Percentiles rank a stretch among this genome's conserved stretches.
Conservation (phyloP, 2,888 invertebrate genomes). For the Athrips mouffetella region DNA sequence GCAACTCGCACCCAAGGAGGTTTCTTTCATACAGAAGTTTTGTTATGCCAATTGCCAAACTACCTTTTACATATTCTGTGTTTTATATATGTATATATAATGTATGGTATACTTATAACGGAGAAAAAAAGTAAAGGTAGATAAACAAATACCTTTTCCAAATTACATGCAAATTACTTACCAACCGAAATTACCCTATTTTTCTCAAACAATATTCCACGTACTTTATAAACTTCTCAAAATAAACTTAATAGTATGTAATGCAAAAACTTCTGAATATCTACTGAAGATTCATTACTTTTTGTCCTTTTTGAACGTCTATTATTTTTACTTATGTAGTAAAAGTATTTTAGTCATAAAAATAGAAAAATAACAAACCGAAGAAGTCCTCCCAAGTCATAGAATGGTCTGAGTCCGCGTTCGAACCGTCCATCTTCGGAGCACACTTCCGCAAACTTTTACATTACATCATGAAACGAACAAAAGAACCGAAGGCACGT, state of each 20-base stretch:
- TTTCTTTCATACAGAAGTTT: constrained; percentile 1
- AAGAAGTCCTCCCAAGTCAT: constrained; percentile 86
- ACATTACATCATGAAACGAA: constrained; percentile 36
- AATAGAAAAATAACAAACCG: constrained; percentile 64
- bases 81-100: not conserved
- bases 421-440: constrained; percentile 72
- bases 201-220: too few species aligned
- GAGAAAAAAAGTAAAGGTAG: too few species aligned
- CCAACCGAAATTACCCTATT: too few species aligned
- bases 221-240: too few species aligned
- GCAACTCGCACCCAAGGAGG: constrained; percentile 41
- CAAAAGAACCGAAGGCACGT: constrained; percentile 27
- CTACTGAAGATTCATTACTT: too few species aligned
- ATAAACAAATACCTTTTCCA: too few species aligned
- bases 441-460: constrained; percentile 39
- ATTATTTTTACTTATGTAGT: too few species aligned
- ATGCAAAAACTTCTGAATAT: too few species aligned
- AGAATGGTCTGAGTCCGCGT: constrained; percentile 82
- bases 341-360: not conserved
- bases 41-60: constrained; percentile 1
- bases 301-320: too few species aligned
- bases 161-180: too few species aligned
- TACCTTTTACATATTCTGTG: not conserved
- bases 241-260: too few species aligned
- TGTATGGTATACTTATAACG: not conserved